Evolutionary conservation across 2,888 invertebrate species (phyloP).

Genomic region (Philaethria dido): DNA sequence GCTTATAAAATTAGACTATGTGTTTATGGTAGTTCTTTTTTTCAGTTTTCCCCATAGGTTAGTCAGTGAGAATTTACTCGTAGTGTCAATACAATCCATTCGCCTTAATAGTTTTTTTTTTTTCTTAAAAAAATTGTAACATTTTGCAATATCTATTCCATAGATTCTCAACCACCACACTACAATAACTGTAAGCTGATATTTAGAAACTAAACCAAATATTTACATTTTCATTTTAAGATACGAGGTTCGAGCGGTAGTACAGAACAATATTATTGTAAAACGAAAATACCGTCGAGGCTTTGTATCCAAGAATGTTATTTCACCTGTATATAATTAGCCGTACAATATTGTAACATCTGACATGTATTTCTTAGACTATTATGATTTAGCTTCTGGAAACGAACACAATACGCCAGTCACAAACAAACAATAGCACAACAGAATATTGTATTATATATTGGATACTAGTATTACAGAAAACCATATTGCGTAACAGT

Average conservation of each 20-base stretch:
- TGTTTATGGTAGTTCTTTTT: too few species aligned
- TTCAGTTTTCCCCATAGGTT: too few species aligned
- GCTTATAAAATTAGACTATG: too few species aligned
- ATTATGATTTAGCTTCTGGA: constrained; percentile 11
- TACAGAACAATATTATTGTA: constrained; percentile 10
- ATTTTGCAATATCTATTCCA: too few species aligned
- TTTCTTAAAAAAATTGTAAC: too few species aligned
- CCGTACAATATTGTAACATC: not conserved
- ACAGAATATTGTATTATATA: not conserved
- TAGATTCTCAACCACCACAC: not conserved
- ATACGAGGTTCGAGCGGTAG: not conserved
- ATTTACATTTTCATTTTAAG: constrained; percentile 1
- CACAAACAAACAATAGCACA: not conserved
- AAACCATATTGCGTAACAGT: not conserved
- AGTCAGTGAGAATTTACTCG: too few species aligned
- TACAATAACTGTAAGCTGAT: not conserved
- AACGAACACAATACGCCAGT: not conserved
- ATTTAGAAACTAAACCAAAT: not conserved
- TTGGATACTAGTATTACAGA: not conserved
- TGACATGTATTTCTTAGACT: constrained; percentile 6
- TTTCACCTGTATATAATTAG: constrained; percentile 8
- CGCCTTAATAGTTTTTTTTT: too few species aligned
- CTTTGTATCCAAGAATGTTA: constrained; percentile 4
- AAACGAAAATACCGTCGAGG: constrained; percentile 10
- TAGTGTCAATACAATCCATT: too few species aligned